Evolutionary conservation across 2,797 vertebrate genomes (phyloP), one percentile per base, ranked within the genome.

Genomic region (Coracias cyanogaster): DNA sequence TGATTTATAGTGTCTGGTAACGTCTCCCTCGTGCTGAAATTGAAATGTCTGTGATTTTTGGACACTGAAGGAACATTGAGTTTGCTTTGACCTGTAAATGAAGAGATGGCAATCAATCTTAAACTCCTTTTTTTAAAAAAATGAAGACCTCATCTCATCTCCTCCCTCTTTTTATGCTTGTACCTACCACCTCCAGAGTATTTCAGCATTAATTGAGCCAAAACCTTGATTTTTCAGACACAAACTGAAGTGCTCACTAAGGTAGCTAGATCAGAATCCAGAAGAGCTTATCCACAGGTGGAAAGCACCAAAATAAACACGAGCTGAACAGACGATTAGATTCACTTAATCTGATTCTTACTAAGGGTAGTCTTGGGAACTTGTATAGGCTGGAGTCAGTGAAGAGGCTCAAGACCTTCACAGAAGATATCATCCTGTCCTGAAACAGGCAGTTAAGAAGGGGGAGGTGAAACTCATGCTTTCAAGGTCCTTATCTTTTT

Each of bases 1-100:
- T 92, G 94, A 95, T 93, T 79, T 87, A 86, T 86, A 55, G 60
- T 1, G 35, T 88, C 93, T 92, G 86, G 60, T 57, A 81, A 81
- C 3, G 9, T 83, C 67, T 67, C 62, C 45, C 62, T 58, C 1
- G 2, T 22, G 33, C 60, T 69, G 49, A 58, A 90, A 80, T 70
- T 48, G 45, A 89, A 89, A 84, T 72, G 15, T 46, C 81, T 74
- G 74, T 82, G 74, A 73, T 62, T 83, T 78, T 91, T 86, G 91
- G 93, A 52, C 17, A 7, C 35, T n/a, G 35, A 33, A 71, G 84
- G 87, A 94, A 51, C 58, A 39, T 6, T 61, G 55, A 20, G 8
- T 89, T 96, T 89, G 57, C 61, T 83, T 26, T 84, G 88, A 93
- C 70, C 49, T 87, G 82, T 46, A 61, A 82, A 89, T 60, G 35